Evolutionary conservation across 1,140 invertebrate species (phyloP).

Genomic region (Drosophila yakuba): DNA sequence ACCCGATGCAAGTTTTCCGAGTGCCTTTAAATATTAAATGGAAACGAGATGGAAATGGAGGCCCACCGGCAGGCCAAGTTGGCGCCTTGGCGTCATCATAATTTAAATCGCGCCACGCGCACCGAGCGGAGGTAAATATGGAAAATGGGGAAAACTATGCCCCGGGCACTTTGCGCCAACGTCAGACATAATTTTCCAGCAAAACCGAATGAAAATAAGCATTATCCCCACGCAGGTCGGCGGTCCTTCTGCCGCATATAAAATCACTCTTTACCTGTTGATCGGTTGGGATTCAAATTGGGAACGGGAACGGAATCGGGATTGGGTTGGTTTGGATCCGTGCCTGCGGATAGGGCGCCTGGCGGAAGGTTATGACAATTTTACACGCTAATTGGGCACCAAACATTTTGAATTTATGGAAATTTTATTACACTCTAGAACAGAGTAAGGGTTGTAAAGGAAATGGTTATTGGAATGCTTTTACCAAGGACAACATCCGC

Average conservation of each 20-base stretch:
- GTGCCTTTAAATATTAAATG: constrained; percentile 34
- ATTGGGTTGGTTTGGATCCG: constrained; percentile 12
- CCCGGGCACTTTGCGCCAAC: constrained; percentile 52
- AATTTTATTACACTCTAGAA: constrained; percentile 50
- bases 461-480: not conserved
- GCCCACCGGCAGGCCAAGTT: constrained; percentile 31
- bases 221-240: constrained; percentile 38
- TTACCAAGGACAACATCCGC: too few relatives aligned
- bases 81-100: constrained; percentile 71
- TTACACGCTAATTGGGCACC: constrained; percentile 76
- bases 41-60: constrained; percentile 14
- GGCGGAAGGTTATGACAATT: constrained; percentile 70
- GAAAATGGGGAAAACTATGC: constrained; percentile 72
- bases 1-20: not conserved
- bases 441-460: constrained; percentile 6
- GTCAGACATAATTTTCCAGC: constrained; percentile 69
- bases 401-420: constrained; percentile 65
- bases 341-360: constrained; percentile 32
- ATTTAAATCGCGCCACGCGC: constrained; percentile 75
- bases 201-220: constrained; percentile 74
- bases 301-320: constrained; percentile 6
- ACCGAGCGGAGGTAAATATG: constrained; percentile 36
- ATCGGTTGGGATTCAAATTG: constrained; percentile 19
- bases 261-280: constrained; percentile 78
- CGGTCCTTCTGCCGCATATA: constrained; percentile 50